phyloP scores from a whole-genome alignment of 2,113 vertebrate genomes.

The Oreochromis aureus region DNA sequence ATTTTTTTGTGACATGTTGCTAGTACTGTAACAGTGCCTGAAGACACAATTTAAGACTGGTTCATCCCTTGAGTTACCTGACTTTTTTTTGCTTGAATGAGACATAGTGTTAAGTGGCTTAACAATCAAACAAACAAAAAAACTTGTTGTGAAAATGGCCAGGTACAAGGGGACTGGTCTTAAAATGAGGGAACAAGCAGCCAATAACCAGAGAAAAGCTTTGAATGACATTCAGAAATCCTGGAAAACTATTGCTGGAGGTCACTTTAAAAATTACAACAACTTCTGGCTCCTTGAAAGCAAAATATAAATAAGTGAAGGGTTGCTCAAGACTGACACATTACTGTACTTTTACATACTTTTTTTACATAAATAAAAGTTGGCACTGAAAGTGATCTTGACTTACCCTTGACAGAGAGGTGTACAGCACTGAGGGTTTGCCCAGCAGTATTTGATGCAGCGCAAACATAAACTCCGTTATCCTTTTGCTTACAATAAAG shows the following conservation, averaged over 20 bases:
- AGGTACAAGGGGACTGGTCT: not conserved
- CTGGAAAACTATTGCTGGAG: not conserved
- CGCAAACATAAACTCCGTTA: conserved; percentile 91
- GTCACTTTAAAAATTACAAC: not conserved
- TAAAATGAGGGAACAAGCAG: not conserved
- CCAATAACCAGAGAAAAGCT: not conserved
- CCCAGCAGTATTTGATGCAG: conserved; percentile 89
- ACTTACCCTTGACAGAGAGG: conserved; percentile 89
- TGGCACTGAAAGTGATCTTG: not conserved
- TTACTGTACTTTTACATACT: not conserved
- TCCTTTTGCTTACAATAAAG: conserved; percentile 94
- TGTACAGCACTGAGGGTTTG: conserved; percentile 93
- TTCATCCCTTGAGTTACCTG: not conserved
- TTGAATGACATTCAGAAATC: not conserved
- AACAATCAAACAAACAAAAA: not conserved
- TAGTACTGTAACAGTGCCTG: not conserved
- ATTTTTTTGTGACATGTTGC: not conserved
- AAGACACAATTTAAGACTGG: not conserved
- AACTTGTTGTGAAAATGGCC: rapidly evolving
- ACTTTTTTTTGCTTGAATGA: not conserved
- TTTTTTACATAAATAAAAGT: not conserved
- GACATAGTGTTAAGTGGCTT: not conserved
- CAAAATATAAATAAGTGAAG: not conserved
- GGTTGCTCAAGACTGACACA: rapidly evolving
- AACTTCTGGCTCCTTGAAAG: not conserved